Percentiles rank a stretch among this genome's conserved stretches.
Conservation (phyloP, 2,888 invertebrate genomes). For the Cyclophora albipunctata region DNA sequence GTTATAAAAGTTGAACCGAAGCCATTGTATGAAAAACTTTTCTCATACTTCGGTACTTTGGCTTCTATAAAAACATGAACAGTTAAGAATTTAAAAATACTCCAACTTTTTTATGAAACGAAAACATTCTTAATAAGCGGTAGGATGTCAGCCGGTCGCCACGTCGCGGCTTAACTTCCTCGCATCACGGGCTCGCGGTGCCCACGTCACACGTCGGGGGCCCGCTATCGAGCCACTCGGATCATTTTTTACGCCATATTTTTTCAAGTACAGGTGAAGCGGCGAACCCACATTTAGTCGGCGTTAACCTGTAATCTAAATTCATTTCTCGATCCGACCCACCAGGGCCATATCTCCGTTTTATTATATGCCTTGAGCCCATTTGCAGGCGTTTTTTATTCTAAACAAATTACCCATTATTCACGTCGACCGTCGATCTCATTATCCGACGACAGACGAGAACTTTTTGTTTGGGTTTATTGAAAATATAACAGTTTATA, state of each 20-base stretch:
- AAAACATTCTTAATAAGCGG: slow-evolving; percentile 48
- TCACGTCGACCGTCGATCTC: slow-evolving; percentile 59
- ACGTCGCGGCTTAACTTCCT: slow-evolving; percentile 33
- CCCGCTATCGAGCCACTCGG: slow-evolving; percentile 22
- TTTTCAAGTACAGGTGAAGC: slow-evolving; percentile 68
- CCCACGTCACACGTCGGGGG: slow-evolving; percentile 19
- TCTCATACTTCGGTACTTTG: slow-evolving; percentile 28
- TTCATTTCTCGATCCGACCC: slow-evolving; percentile 74
- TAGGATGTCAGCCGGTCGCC: slow-evolving; percentile 33
- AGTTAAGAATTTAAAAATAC: slow-evolving; percentile 36
- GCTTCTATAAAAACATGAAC: slow-evolving; percentile 32
- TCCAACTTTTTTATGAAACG: slow-evolving; percentile 37
- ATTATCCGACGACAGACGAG: slow-evolving; percentile 58
- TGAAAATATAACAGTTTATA: slow-evolving; percentile 27
- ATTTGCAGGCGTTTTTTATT: slow-evolving; percentile 68
- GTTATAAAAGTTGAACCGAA: slow-evolving; percentile 15
- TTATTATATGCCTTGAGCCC: slow-evolving; percentile 71
- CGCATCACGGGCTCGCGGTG: slow-evolving; percentile 33
- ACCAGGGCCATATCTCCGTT: slow-evolving; percentile 68
- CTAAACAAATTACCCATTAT: slow-evolving; percentile 71
- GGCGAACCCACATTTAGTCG: slow-evolving; percentile 69
- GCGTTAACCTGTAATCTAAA: slow-evolving; percentile 76
- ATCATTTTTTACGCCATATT: slow-evolving; percentile 48
- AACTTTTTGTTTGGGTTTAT: slow-evolving; percentile 13
- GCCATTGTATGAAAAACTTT: slow-evolving; percentile 25